These are phyloP conservation scores for Galerucella nymphaeae DNA, from an alignment of 2,888 invertebrate species.

Conservation along the genomic window DNA sequence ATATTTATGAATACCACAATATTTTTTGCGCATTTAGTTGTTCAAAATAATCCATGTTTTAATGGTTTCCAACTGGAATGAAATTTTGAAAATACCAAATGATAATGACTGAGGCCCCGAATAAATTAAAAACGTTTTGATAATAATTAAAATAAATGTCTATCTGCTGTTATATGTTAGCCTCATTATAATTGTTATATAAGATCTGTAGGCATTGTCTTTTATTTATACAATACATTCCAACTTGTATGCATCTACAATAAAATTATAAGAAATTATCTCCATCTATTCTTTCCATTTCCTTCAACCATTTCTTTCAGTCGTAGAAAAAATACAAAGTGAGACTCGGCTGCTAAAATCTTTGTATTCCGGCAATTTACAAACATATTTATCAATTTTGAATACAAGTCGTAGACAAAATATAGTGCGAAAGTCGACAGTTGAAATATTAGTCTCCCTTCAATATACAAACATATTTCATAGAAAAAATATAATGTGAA, in stretches of 20 bases:
- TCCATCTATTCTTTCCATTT: constrained; percentile 26
- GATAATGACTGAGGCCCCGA: constrained; percentile 56
- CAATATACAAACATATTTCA: no score
- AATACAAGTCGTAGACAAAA: no score
- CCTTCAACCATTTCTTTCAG: neutral
- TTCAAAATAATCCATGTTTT: constrained; percentile 60
- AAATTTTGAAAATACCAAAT: constrained; percentile 55
- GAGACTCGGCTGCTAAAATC: no score
- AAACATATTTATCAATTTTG: no score
- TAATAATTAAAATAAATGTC: constrained; percentile 52
- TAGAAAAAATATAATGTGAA: no score
- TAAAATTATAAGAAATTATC: constrained; percentile 51
- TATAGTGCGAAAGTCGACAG: no score
- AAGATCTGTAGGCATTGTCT: constrained; percentile 63
- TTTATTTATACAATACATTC: constrained; percentile 61
- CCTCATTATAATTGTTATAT: constrained; percentile 58
- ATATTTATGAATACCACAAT: constrained; percentile 57
- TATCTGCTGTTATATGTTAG: constrained; percentile 55
- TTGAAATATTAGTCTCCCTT: no score
- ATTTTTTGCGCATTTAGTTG: constrained; percentile 45
- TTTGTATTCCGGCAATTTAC: no score
- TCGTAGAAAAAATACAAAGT: neutral
- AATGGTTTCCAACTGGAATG: constrained; percentile 57
- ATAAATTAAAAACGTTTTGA: constrained; percentile 42
- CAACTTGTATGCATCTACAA: constrained; percentile 61